These are phyloP conservation scores for Miichthys miiuy DNA, from an alignment of 2,797 vertebrate species.

Conservation along the genomic window DNA sequence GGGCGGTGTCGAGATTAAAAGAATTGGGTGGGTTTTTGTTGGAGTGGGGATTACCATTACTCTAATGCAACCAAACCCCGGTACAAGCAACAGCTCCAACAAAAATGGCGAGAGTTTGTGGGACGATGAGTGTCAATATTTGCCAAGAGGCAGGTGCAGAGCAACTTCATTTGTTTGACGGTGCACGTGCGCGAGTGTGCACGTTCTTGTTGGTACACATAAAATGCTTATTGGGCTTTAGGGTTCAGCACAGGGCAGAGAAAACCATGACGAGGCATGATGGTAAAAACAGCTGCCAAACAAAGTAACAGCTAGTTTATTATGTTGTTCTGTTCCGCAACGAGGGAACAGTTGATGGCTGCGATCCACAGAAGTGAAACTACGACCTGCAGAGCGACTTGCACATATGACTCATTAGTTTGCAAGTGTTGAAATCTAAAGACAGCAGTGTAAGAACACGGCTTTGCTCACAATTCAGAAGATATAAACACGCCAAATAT, in stretches of 20 bases:
- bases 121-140: slow-evolving; percentile 84
- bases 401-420: background rate
- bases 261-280: slow-evolving; percentile 72
- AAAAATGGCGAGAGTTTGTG: slow-evolving; percentile 72
- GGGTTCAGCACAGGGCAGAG: slow-evolving; percentile 55
- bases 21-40: slow-evolving; percentile 87
- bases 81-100: slow-evolving; percentile 76
- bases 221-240: slow-evolving; percentile 40
- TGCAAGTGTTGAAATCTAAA: slow-evolving; percentile 1
- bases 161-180: slow-evolving; percentile 52
- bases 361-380: background rate
- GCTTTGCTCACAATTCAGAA: background rate
- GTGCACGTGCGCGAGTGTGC: slow-evolving; percentile 8
- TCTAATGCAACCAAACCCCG: slow-evolving; percentile 78
- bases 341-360: background rate
- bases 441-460: background rate
- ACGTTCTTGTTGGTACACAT: slow-evolving; percentile 61
- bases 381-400: background rate
- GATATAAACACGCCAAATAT: background rate
- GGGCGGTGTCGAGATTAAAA: slow-evolving; percentile 74
- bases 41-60: slow-evolving; percentile 87
- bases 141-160: slow-evolving; percentile 86
- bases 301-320: background rate
- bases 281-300: slow-evolving; percentile 35
- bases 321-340: background rate